These are phyloP conservation scores for Bombylius major DNA, from an alignment of 2,888 invertebrate species.

Conservation along the genomic window DNA sequence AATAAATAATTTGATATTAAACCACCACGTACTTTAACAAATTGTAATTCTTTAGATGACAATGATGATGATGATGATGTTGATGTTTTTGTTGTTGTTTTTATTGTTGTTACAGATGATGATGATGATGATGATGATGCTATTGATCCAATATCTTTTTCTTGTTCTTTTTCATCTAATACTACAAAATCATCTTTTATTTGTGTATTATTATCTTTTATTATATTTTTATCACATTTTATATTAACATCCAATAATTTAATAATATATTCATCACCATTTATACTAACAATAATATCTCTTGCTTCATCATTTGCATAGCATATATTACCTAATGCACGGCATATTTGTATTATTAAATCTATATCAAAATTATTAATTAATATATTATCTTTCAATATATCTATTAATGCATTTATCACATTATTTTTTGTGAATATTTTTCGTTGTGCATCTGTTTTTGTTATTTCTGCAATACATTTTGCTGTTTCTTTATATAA, in stretches of 20 bases:
- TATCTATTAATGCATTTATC: slow-evolving; percentile 44
- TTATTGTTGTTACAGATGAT: no score
- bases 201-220: not conserved
- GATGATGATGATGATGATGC: no score
- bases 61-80: no score
- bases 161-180: slow-evolving; percentile 22
- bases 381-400: slow-evolving; percentile 31
- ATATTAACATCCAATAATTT: slow-evolving; percentile 34
- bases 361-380: slow-evolving; percentile 33
- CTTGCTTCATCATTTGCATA: slow-evolving; percentile 69
- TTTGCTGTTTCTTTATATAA: slow-evolving; percentile 49
- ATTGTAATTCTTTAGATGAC: slow-evolving; percentile 34
- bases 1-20: slow-evolving; percentile 68
- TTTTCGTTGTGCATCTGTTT: slow-evolving; percentile 61
- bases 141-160: no score
- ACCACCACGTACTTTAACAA: slow-evolving; percentile 57
- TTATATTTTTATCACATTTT: slow-evolving; percentile 21
- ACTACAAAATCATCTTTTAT: slow-evolving; percentile 20
- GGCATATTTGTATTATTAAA: slow-evolving; percentile 58
- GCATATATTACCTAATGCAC: slow-evolving; percentile 80
- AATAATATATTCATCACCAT: slow-evolving; percentile 41
- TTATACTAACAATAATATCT: slow-evolving; percentile 38
- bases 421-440: slow-evolving; percentile 51
- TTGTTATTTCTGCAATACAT: slow-evolving; percentile 69
- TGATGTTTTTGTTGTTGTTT: no score